Percentiles rank a stretch among this genome's conserved stretches.
Evolutionary conservation across 2,113 vertebrate species (phyloP).

Genomic region (Hyperopisus bebe): DNA sequence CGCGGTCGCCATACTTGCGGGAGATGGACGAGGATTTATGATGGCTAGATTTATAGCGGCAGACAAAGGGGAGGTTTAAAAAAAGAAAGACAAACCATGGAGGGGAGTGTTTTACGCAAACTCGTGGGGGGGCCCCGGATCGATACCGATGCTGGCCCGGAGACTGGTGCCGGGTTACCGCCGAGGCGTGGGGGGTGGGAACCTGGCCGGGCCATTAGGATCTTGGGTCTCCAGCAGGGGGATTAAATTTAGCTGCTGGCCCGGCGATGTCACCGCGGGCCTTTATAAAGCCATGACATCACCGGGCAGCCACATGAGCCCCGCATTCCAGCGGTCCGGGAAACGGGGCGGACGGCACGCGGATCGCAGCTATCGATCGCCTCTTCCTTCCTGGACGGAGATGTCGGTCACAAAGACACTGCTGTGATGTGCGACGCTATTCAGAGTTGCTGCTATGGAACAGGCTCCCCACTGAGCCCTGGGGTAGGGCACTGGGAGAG

Average conservation of each 20-base stretch:
- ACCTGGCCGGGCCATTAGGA: slow-evolving; percentile 55
- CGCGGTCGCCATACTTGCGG: slow-evolving; percentile 45
- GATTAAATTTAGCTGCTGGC: slow-evolving; percentile 69
- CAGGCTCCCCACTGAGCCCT: slow-evolving; percentile 52
- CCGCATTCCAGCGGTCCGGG: slow-evolving; percentile 43
- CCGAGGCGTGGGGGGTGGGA: slow-evolving; percentile 28
- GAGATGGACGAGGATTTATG: slow-evolving; percentile 59
- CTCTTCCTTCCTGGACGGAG: slow-evolving; percentile 57
- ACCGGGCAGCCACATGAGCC: slow-evolving; percentile 60
- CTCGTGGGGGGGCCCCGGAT: slow-evolving; percentile 44
- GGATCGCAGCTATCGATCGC: slow-evolving; percentile 68
- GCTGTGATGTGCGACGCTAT: slow-evolving; percentile 40
- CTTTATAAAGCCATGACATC: slow-evolving; percentile 71
- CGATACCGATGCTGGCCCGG: slow-evolving; percentile 50
- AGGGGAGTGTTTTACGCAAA: slow-evolving; percentile 27
- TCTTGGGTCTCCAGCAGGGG: slow-evolving; percentile 56
- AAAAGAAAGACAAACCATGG: slow-evolving; percentile 24
- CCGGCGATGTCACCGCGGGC: slow-evolving; percentile 54
- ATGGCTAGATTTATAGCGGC: slow-evolving; percentile 45
- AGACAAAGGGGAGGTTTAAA: slow-evolving; percentile 44
- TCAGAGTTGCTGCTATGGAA: slow-evolving; percentile 48
- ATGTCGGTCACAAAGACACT: slow-evolving; percentile 44
- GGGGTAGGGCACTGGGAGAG: slow-evolving; percentile 48
- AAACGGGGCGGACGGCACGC: slow-evolving; percentile 54
- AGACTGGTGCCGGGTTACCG: slow-evolving; percentile 56